Base-by-base conservation (phyloP, 2,797 vertebrate genomes). In the Rhabdomys pumilio region DNA sequence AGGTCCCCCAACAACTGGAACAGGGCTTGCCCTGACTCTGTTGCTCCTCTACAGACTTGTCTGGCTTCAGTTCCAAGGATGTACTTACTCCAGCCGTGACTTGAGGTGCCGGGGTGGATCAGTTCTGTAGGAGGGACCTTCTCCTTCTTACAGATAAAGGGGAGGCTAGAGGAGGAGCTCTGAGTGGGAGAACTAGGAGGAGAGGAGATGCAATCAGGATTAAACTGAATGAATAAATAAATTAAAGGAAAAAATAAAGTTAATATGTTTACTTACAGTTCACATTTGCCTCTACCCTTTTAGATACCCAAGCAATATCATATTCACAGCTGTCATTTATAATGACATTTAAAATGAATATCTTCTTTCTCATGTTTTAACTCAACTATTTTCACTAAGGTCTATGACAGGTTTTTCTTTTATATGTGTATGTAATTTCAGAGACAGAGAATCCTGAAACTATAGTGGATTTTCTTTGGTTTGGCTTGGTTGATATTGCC, bases 341-440 rank as follows among this genome's bases (percentile, higher is more conserved):
- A 87, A 47, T 65, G 65, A 83, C 89, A 90, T 73, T 93, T 89
- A 85, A 26, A 19, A 89, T 41, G 61, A 79, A 76, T 89, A 63
- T n/a, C 96, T 96, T 92, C 29, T 85, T 82, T 55, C 63, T 80
- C 2, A 14, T 34, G 47, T 47, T 83, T 92, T 85, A 93, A 92
- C 87, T 94, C 50, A 96, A 95, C 93, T 76, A 55, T 96, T 98
- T 97, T 29, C 17, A 81, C 63, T 63, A 80, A 80, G 92, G 34
- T 47, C n/a, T n/a, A n/a, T n/a, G n/a, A n/a, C n/a, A n/a, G n/a
- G 72, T 63, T 85, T 95, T 96, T n/a, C 10, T 41, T 90, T 81
- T 59, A 24, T 67, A 17, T 88, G 93, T 95, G 53, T 26, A 3
- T 75, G 89, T 17, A 50, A 7, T 59, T 96, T 96, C 90, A 94